Percentiles rank a stretch among this genome's conserved stretches.
phyloP scores from a whole-genome alignment of 2,797 vertebrate genomes.

The Triplophysa bombifrons region DNA sequence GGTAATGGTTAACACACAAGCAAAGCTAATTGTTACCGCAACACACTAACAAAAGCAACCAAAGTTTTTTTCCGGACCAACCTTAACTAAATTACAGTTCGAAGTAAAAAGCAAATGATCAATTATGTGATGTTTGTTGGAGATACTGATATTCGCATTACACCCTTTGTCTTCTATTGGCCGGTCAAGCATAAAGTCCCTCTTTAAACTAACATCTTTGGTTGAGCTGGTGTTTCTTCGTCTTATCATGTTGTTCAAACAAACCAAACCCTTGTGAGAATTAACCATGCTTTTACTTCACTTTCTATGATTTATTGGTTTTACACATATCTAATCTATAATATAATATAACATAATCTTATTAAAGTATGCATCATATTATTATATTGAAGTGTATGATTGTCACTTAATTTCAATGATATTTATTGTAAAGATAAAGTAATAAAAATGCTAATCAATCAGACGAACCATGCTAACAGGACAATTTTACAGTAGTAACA shows the following conservation, averaged over 20 bases:
- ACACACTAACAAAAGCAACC: background rate
- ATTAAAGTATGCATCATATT: no score
- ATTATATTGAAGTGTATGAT: no score
- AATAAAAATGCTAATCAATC: no score
- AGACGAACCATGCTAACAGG: no score
- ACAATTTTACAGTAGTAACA: no score
- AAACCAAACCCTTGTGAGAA: background rate
- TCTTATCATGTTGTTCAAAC: background rate
- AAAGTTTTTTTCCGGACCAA: background rate
- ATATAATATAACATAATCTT: no score
- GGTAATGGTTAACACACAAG: conserved; percentile 24
- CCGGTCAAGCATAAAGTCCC: background rate
- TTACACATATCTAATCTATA: no score
- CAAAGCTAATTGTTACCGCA: background rate
- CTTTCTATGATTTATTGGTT: background rate
- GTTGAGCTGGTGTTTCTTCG: background rate
- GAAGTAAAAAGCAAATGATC: background rate
- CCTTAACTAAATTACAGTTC: background rate
- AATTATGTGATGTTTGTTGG: background rate
- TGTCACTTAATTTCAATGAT: no score
- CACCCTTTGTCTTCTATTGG: background rate
- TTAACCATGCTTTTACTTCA: background rate
- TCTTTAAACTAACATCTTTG: background rate
- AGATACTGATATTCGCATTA: background rate
- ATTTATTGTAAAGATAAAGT: no score